Conservation (phyloP, 2,113 vertebrate genomes). For the Eolophus roseicapilla region DNA sequence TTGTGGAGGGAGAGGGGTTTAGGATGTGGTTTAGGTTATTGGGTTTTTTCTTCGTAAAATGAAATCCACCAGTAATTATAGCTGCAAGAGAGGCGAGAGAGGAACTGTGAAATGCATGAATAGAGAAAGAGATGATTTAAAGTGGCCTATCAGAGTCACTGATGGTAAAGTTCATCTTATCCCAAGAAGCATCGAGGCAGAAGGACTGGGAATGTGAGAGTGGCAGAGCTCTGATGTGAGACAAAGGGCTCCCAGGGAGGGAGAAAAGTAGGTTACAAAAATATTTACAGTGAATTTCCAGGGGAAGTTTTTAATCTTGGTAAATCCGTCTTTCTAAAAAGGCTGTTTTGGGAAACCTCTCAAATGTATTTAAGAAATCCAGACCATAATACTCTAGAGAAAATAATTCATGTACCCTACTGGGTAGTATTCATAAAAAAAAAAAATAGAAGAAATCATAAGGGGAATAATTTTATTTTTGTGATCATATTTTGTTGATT, state of each 20-base stretch:
- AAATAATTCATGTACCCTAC: neutral
- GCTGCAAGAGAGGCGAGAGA: neutral
- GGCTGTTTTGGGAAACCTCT: neutral
- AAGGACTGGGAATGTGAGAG: conserved; percentile 14
- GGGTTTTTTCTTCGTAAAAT: neutral
- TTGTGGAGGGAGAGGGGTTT: neutral
- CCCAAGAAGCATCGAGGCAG: conserved; percentile 29
- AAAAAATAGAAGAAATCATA: neutral
- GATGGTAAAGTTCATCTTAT: conserved; percentile 13
- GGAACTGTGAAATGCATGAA: neutral
- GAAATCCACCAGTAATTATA: neutral
- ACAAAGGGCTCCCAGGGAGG: conserved; percentile 29
- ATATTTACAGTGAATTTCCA: conserved; percentile 24
- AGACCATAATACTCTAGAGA: neutral
- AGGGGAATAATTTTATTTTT: neutral
- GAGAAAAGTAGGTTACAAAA: conserved; percentile 51
- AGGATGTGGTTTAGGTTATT: neutral
- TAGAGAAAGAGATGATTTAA: neutral
- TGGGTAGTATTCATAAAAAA: neutral
- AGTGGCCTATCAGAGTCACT: neutral
- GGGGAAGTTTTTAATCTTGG: neutral
- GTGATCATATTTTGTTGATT: neutral
- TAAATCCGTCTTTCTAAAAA: neutral
- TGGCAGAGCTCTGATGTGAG: conserved; percentile 38
- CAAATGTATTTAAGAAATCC: neutral